Base-by-base conservation (phyloP, 1,140 invertebrate genomes). In the Trichomalopsis sarcophagae region DNA sequence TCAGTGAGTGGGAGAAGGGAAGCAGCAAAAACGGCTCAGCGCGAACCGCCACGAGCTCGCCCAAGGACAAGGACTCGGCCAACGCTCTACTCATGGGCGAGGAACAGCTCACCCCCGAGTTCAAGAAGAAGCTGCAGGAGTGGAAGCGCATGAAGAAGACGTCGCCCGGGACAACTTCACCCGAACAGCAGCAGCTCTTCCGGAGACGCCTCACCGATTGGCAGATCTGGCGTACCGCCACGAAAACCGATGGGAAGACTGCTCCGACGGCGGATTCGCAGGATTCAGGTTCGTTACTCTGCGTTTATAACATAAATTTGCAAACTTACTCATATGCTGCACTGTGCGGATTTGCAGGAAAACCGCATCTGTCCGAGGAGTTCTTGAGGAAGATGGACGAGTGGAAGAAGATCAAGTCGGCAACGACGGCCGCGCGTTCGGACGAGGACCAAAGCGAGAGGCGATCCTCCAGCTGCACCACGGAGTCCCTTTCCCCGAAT, bases 51-150 rank as follows among this genome's bases (percentile, higher is more conserved):
- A 27, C 14, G 7, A 73, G n/a, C n/a, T 86, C 85, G 9, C 86
- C 82, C 10, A 81, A 73, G 21, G 88, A 87, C 23, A 87, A 82
- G 71, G 87, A 88, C n/a, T 85, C 87, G 13, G 87, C 89, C 30
- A 89, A 89, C 68, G 73, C 74, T 17, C 86, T 89, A 36, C 91
- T 92, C 40, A 84, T 93, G 17, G 89, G 92, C 47, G 95, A 96
- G 87, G 95, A 96, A 73, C 95, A 96, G 88, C 89, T 97, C 5
- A 96, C 96, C 3, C 94, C 95, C 0, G 96, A 97, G 85, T 97
- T 97, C 90, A 94, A 95, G 66, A 97, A 97, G 91, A 97, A 97
- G 90, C 92, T 98, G 1, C 95, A 96, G 86, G 97, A 98, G 89
- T 98, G 97, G 97, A 95, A 97, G 88, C 95, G 96, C n/a, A 95